Conservation (phyloP, 2,113 vertebrate genomes). For the Grammomys dolichurus region DNA sequence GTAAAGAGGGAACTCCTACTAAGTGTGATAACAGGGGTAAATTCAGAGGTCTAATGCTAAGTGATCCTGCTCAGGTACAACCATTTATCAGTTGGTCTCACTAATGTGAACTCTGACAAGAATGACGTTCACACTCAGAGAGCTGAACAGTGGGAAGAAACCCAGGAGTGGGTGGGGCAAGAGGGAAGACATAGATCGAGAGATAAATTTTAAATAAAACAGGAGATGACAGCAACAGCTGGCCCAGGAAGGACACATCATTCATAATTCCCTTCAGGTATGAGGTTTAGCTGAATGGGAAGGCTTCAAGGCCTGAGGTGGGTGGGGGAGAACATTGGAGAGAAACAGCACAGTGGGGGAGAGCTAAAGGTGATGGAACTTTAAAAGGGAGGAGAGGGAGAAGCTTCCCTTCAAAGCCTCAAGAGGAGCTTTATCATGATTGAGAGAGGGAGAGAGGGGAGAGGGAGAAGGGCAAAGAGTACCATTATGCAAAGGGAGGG, state of each 20-base stretch:
- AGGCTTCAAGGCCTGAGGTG: background rate
- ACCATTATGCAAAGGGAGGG: background rate
- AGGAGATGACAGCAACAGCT: background rate
- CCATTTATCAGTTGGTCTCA: background rate
- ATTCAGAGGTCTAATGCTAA: background rate
- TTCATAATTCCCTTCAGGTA: background rate
- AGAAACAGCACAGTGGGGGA: background rate
- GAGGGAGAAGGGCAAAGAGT: background rate
- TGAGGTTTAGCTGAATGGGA: background rate
- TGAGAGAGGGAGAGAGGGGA: background rate
- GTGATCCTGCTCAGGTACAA: background rate
- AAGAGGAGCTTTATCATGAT: background rate
- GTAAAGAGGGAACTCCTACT: background rate
- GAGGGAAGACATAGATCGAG: background rate
- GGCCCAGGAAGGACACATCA: background rate
- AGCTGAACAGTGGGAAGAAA: background rate
- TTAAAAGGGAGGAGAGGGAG: background rate
- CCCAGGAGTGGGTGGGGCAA: background rate
- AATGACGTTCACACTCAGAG: background rate
- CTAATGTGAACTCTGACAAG: background rate
- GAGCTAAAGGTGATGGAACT: background rate
- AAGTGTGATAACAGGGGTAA: background rate
- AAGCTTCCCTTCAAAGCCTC: background rate
- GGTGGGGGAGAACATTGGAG: background rate
- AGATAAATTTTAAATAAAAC: background rate